Percentiles rank a stretch among this genome's conserved stretches.
These are phyloP conservation scores for Periophthalmodon schlosseri DNA, from an alignment of 2,113 vertebrate genomes.

Conservation along the genomic window DNA sequence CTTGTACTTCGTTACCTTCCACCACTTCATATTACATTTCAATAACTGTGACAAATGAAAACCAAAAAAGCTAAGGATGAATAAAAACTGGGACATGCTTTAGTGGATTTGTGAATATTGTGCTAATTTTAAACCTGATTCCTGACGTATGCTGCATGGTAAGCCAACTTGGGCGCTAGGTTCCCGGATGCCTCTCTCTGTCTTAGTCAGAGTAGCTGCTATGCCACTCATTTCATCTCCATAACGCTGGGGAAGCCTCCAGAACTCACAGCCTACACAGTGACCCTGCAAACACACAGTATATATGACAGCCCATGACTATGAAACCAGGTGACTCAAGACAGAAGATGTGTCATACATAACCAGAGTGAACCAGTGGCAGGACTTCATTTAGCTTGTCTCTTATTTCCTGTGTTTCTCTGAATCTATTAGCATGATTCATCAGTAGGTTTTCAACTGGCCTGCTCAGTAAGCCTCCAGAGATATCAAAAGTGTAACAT, in stretches of 20 bases:
- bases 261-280: slow-evolving; percentile 83
- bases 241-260: slow-evolving; percentile 80
- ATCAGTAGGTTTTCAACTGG: slow-evolving; percentile 83
- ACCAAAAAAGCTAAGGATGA: background rate
- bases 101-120: slow-evolving; percentile 8
- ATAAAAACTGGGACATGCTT: background rate
- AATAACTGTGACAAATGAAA: background rate
- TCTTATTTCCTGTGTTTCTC: slow-evolving; percentile 82
- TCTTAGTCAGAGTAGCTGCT: slow-evolving; percentile 81
- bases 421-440: slow-evolving; percentile 78
- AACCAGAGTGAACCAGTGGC: slow-evolving; percentile 76
- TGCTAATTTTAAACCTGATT: slow-evolving; percentile 76
- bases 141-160: slow-evolving; percentile 69
- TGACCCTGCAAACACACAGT: slow-evolving; percentile 69
- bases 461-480: slow-evolving; percentile 78
- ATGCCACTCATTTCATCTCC: slow-evolving; percentile 87
- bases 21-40: background rate
- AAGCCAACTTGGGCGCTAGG: slow-evolving; percentile 79
- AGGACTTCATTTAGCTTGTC: slow-evolving; percentile 77
- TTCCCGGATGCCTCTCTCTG: slow-evolving; percentile 74
- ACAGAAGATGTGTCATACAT: slow-evolving; percentile 66
- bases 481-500: slow-evolving; percentile 7
- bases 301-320: background rate
- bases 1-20: no score
- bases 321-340: slow-evolving; percentile 1